These are phyloP conservation scores for Dryocosmus kuriphilus DNA, from an alignment of 2,888 invertebrate genomes.

Conservation along the genomic window DNA sequence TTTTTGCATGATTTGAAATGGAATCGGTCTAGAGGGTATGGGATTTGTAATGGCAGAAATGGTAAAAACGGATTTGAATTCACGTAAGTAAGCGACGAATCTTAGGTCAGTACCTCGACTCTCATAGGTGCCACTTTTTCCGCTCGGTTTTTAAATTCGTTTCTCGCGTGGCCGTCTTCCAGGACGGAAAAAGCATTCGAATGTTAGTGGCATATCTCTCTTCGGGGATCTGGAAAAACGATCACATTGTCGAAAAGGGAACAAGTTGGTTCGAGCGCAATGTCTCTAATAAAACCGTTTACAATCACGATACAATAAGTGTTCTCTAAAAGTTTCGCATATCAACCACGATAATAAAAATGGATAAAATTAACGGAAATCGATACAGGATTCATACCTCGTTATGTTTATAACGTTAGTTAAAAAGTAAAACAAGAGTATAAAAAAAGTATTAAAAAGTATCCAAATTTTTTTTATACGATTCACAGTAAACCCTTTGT, in stretches of 20 bases:
- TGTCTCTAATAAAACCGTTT: conserved; percentile 26
- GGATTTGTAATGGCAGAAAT: not conserved
- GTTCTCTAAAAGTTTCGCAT: conserved; percentile 11
- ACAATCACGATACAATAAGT: conserved; percentile 21
- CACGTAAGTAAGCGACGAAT: conserved; percentile 14
- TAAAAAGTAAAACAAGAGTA: not conserved
- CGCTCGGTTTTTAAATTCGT: conserved; percentile 31
- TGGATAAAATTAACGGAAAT: not conserved
- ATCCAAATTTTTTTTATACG: not conserved
- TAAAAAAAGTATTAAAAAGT: not conserved
- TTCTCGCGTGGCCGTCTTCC: conserved; percentile 18
- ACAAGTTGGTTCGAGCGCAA: conserved; percentile 37
- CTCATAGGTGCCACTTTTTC: conserved; percentile 27
- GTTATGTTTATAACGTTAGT: too few species aligned
- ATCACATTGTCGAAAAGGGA: conserved; percentile 30
- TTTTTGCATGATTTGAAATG: too few species aligned
- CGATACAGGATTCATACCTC: not conserved
- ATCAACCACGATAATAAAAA: conserved; percentile 10
- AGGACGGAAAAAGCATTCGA: conserved; percentile 27
- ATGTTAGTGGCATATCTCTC: conserved; percentile 36
- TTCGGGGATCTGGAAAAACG: conserved; percentile 38
- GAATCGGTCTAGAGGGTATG: not conserved
- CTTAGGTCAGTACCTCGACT: conserved; percentile 20
- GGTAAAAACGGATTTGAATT: conserved; percentile 18
- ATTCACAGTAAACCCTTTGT: not conserved